Percentiles rank a stretch among this genome's conserved stretches.
Evolutionary conservation across 1,140 invertebrate genomes (phyloP).

Genomic region (Drosophila elegans): DNA sequence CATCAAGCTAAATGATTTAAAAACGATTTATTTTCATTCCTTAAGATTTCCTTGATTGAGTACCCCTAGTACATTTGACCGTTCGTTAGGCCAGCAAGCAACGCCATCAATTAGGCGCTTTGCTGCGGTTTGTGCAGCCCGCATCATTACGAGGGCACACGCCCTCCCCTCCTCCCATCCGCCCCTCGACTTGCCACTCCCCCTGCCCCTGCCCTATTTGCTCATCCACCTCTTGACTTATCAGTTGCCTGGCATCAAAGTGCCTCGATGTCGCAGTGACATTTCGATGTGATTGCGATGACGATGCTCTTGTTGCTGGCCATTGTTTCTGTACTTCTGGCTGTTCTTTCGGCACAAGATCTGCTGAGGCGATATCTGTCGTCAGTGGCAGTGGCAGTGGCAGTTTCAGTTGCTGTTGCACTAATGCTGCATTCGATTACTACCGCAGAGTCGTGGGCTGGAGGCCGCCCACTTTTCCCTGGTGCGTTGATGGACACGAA

Average conservation of each 20-base stretch:
- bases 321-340: conserved; percentile 64
- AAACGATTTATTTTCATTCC: conserved; percentile 26
- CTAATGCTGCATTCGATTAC: conserved; percentile 18
- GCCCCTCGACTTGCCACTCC: conserved; percentile 21
- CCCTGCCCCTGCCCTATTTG: not conserved
- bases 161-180: conserved; percentile 26
- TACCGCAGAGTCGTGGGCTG: conserved; percentile 2
- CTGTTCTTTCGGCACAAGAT: conserved; percentile 37
- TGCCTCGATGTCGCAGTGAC: conserved; percentile 41
- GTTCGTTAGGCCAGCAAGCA: conserved; percentile 30
- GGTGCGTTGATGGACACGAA: conserved; percentile 76
- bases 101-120: conserved; percentile 63
- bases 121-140: conserved; percentile 46
- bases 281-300: conserved; percentile 44
- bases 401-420: conserved; percentile 1
- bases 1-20: not conserved
- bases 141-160: conserved; percentile 53
- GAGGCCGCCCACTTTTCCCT: conserved; percentile 2
- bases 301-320: conserved; percentile 53
- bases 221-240: conserved; percentile 42
- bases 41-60: conserved; percentile 5
- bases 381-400: conserved; percentile 9
- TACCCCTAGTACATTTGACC: conserved; percentile 47
- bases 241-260: conserved; percentile 55
- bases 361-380: conserved; percentile 54